phyloP scores from a whole-genome alignment of 1,140 invertebrate species.

The Brevipalpus yothersi region DNA sequence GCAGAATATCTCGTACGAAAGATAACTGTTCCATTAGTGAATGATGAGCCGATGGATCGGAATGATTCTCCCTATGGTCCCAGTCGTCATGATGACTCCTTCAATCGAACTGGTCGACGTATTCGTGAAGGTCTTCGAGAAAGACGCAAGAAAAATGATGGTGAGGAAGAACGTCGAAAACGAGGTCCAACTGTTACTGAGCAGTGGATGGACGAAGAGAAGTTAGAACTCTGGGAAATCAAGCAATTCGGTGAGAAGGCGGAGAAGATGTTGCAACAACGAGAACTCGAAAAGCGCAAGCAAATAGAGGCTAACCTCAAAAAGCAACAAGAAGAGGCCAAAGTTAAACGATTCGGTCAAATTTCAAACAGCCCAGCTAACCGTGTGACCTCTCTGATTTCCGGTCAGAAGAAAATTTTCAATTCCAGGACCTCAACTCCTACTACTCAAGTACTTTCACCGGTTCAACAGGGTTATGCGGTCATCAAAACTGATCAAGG shows the following conservation, averaged over 20 bases:
- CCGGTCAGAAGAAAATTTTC: neutral
- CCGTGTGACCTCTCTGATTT: constrained; percentile 1
- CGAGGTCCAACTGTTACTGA: constrained; percentile 72
- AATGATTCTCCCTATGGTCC: neutral
- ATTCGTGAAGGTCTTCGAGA: constrained; percentile 35
- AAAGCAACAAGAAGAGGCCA: constrained; percentile 55
- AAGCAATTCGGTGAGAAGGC: constrained; percentile 70
- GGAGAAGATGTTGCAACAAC: constrained; percentile 11
- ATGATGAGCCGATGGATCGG: neutral
- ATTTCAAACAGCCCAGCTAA: constrained; percentile 11
- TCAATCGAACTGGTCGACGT: constrained; percentile 42
- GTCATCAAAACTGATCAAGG: constrained; percentile 6
- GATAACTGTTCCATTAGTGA: constrained; percentile 67
- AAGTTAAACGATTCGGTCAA: constrained; percentile 38
- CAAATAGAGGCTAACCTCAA: constrained; percentile 30
- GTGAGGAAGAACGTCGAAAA: constrained; percentile 36
- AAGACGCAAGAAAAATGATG: constrained; percentile 34
- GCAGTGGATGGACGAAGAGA: constrained; percentile 86
- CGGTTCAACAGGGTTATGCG: neutral
- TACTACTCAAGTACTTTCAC: neutral
- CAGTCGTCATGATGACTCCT: constrained; percentile 59
- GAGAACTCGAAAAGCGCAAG: constrained; percentile 8
- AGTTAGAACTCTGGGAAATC: constrained; percentile 87
- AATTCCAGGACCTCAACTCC: neutral
- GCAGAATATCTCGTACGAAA: constrained; percentile 78